Percentiles rank a stretch among this genome's conserved stretches.
Evolutionary conservation across 1,140 invertebrate genomes (phyloP).

Genomic region (Drosophila auraria): DNA sequence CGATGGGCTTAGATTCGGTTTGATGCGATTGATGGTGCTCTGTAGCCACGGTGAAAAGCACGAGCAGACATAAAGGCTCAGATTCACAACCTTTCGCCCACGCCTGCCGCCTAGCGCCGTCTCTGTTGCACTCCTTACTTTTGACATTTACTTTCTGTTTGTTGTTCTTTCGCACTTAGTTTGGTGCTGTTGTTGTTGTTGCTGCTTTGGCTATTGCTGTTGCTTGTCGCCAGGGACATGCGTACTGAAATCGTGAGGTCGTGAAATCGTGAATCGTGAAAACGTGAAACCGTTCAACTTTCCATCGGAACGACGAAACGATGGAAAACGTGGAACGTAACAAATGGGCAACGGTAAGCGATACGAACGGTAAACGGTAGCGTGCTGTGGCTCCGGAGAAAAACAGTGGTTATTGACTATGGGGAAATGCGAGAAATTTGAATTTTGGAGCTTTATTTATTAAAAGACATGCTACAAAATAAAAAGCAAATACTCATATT

Average conservation of each 20-base stretch:
- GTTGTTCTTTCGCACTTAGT: slow-evolving; percentile 32
- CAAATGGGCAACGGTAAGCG: slow-evolving; percentile 22
- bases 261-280: slow-evolving; percentile 34
- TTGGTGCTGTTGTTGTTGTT: slow-evolving; percentile 4
- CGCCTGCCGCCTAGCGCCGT: background rate
- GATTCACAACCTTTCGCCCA: slow-evolving; percentile 39
- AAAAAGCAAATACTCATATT: no score
- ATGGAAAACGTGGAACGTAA: slow-evolving; percentile 31
- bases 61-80: slow-evolving; percentile 50
- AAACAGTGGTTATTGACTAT: background rate
- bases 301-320: slow-evolving; percentile 35
- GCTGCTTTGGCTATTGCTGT: slow-evolving; percentile 14
- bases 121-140: background rate
- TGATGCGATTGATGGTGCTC: slow-evolving; percentile 23
- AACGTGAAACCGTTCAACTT: slow-evolving; percentile 18
- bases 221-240: slow-evolving; percentile 42
- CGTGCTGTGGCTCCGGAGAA: background rate
- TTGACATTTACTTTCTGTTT: slow-evolving; percentile 10
- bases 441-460: background rate
- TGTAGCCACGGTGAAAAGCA: slow-evolving; percentile 11
- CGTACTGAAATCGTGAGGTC: slow-evolving; percentile 43
- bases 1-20: background rate
- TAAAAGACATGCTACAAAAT: no score
- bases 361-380: slow-evolving; percentile 30
- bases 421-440: background rate